Base-by-base conservation (phyloP, 2,888 invertebrate species). In the Cosmorhoe ocellata region DNA sequence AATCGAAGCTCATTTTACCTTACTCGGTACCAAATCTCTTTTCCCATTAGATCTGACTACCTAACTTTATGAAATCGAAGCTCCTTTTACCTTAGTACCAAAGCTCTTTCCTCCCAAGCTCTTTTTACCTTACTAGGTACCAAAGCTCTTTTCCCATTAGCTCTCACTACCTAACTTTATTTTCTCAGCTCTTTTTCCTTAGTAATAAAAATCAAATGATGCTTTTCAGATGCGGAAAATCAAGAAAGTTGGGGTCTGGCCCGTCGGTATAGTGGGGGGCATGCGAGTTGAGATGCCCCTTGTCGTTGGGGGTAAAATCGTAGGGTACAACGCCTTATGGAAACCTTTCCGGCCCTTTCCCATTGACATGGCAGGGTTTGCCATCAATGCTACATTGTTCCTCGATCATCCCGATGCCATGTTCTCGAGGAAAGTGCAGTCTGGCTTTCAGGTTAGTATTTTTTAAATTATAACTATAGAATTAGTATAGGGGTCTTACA, bases 351-450 rank as follows among this genome's bases (percentile, higher is more conserved):
- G 99, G 54, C 95, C 96, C 0, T 99, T 99, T 89, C 98, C 99
- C 0, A 94, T 98, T 28, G 99, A 99, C 74, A 99, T 99, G 99
- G 99, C 99, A 0, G 98, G 97, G 0, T 99, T 98, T 75, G 98
- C 96, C 5, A 94, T 98, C 31, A 97, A 96, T 75, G 84, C 96
- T 1, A 93, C 94, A 11, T 82, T 96, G 46, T 91, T 98, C 36
- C 80, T 95, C 3, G 90, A 93, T 11, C 92, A 94, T 66, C 93
- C 94, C 0, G 91, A 95, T 30, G 96, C 96, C 0, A 86, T 90
- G 56, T 98, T 99, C 81, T 95, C 95, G 0, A 95, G 95, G 68
- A 94, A 95, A 61, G 96, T 97, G 51, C 94, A 95, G 68, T 93
- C 96, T 49, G 99, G 99, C 10, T 96, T 94, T 79, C 96, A 97